Evolutionary conservation across 2,797 vertebrate genomes (phyloP), one percentile per base, ranked within the genome.

Genomic region (Notolepis coatsorum): DNA sequence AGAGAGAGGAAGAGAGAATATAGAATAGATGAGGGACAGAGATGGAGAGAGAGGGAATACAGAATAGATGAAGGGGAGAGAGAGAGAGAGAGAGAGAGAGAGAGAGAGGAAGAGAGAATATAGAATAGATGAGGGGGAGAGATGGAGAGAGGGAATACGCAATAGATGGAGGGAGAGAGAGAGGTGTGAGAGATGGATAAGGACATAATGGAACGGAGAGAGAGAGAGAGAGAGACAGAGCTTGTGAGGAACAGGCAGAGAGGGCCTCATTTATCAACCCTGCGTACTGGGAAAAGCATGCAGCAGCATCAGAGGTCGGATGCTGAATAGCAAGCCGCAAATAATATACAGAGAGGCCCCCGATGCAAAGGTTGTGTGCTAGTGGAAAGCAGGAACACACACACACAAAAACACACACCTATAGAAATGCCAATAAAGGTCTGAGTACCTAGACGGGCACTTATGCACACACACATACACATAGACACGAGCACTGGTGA

Each of bases 381-480:
- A 55, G 65, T 1, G 5, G 48, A 61, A 47, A 50, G 56, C 45
- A 4, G 21, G 9, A 43, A 43, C 65, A 66, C 43, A 50, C 62
- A 46, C 39, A 58, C 61, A 51, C 50, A 45, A 54, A 75, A 59
- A 38, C 68, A 63, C 68, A 82, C 77, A 81, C 77, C 79, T 68
- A 79, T 66, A 63, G 76, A 71, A 71, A 66, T 68, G 79, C 81
- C 84, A 84, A 62, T 37, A 61, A 58, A 77, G 70, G 70, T 4
- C 24, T 73, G 68, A 47, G 63, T 37, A 54, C 62, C 80, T 74
- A 75, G 78, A 31, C 57, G 59, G 15, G 60, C 73, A 56, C 79
- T 73, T 28, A 33, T 59, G 78, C 73, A 79, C 79, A 84, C 81
- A 79, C 73, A 79, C 79, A 84, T 80, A 82, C 75, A 69, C 81